These are phyloP conservation scores for Arge pagana DNA, from an alignment of 2,888 invertebrate species.

Conservation along the genomic window DNA sequence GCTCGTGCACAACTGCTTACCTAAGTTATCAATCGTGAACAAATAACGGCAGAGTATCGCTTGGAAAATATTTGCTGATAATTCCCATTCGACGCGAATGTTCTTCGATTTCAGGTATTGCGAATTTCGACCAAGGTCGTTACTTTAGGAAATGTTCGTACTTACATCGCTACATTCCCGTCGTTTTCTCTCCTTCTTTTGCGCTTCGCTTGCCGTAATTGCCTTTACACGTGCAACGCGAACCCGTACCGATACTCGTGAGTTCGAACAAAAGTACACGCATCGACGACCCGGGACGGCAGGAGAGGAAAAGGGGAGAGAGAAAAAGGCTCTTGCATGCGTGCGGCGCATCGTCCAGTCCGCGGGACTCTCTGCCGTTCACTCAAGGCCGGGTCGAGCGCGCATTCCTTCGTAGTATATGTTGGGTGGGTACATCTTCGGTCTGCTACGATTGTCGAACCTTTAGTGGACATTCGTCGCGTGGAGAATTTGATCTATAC, in stretches of 20 bases:
- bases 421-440: background rate
- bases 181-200: background rate
- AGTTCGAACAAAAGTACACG: background rate
- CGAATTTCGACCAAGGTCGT: too few species aligned
- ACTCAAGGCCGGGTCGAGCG: slow-evolving; percentile 18
- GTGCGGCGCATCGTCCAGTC: slow-evolving; percentile 16
- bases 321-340: slow-evolving; percentile 2
- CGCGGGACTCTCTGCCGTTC: slow-evolving; percentile 18
- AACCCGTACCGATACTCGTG: slow-evolving; percentile 1
- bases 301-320: slow-evolving; percentile 8
- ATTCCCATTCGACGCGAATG: too few species aligned
- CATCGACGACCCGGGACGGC: background rate
- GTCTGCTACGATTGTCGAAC: background rate
- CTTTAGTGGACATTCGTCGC: slow-evolving; percentile 7
- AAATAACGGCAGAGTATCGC: too few species aligned
- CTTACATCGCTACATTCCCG: background rate
- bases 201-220: background rate
- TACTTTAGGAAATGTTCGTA: too few species aligned
- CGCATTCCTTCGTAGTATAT: slow-evolving; percentile 18
- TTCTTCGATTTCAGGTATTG: too few species aligned
- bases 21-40: too few species aligned
- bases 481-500: background rate
- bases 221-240: background rate
- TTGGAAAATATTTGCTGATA: too few species aligned
- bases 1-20: too few species aligned